phyloP scores from a whole-genome alignment of 2,888 invertebrate species.

The Crocallis elinguaria region DNA sequence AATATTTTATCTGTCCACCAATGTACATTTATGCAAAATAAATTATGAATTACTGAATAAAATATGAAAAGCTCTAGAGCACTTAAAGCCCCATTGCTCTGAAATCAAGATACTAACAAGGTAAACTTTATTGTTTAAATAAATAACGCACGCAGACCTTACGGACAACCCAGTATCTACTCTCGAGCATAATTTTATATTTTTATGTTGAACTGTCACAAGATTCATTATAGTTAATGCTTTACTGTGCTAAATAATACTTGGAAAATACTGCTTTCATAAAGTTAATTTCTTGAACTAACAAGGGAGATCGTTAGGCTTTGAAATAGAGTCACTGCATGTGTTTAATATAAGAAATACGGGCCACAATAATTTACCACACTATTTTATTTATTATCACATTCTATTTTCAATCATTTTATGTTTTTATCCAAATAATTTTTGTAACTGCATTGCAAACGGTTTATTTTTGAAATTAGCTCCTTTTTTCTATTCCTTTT shows the following conservation, averaged over 20 bases:
- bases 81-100: constrained; percentile 4
- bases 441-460: too few relatives aligned
- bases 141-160: constrained; percentile 7
- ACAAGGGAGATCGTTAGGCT: constrained; percentile 18
- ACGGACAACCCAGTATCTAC: constrained; percentile 5
- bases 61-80: too few relatives aligned
- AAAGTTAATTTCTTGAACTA: constrained; percentile 13
- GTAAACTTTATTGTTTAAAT: constrained; percentile 17
- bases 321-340: constrained; percentile 6
- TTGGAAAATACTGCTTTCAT: constrained; percentile 14
- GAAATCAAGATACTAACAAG: constrained; percentile 5
- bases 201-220: constrained; percentile 21
- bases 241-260: constrained; percentile 12
- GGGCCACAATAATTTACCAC: background rate
- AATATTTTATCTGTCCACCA: too few relatives aligned
- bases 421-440: too few relatives aligned
- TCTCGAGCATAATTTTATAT: constrained; percentile 11
- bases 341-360: background rate
- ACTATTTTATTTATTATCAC: background rate
- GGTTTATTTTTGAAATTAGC: too few relatives aligned
- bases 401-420: background rate
- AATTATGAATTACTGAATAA: too few relatives aligned
- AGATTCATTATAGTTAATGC: constrained; percentile 16
- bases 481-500: too few relatives aligned
- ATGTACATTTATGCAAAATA: too few relatives aligned